Evolutionary conservation across 2,797 vertebrate species (phyloP), one percentile per base, ranked within the genome.

Genomic region (Enteromius afrohamiltoni): DNA sequence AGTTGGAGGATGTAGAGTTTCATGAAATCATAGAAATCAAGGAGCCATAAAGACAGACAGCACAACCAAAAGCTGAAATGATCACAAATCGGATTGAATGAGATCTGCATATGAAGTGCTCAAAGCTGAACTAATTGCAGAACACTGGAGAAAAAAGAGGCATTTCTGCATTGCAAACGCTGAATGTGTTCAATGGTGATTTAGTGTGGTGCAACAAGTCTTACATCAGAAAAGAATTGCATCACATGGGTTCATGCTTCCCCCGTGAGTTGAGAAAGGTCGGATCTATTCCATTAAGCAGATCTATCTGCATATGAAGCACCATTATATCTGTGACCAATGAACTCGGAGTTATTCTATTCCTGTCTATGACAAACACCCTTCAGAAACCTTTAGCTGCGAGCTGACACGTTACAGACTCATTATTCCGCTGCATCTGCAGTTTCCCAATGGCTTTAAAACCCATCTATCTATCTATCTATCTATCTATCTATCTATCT

Each of bases 251-350:
- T 53, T 14, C 45, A 34, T 10, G 31, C 29, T 68, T 53, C 77
- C 77, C 62, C 31, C 77, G 16, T 23, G 77, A 68, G 45, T 67
- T 51, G 47, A 68, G 8, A 62, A 34, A 82, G 55, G 69, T 82
- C 17, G 11, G 23, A 73, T 73, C 42, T 82, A 19, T 65, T 82
- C 55, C 80, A 64, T 82, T 82, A 74, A 47, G 42, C 58, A 60
- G 51, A 6, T 49, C 40, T 40, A 65, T 53, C 45, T 75, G 70
- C 26, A 82, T 73, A 62, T 62, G 42, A 75, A 82, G 42, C 62
- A 67, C 45, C 77, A 79, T 68, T 79, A 79, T 37, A 10, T 53
- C 45, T 68, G 45, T 60, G 40, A 49, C 42, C 55, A 49, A 51
- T 60, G 40, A 82, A 34, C 69, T 23, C 19, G 26, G 34, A 34